These are phyloP conservation scores for Alligator sinensis DNA, from an alignment of 2,113 vertebrate genomes.

Conservation along the genomic window DNA sequence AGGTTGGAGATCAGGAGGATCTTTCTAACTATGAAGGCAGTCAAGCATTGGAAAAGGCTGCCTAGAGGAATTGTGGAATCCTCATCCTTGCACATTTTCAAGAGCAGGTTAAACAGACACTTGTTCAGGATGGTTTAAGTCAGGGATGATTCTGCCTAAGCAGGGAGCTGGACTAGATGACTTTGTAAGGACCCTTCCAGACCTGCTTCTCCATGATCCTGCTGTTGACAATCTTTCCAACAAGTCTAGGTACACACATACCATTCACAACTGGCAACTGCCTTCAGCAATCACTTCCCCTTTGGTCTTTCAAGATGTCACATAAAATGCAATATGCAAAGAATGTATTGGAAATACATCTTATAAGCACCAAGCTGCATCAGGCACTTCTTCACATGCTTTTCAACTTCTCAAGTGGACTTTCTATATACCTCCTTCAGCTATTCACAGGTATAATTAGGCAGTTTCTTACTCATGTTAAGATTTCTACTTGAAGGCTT, in stretches of 20 bases:
- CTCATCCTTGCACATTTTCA: no score
- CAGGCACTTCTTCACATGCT: background rate
- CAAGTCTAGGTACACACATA: background rate
- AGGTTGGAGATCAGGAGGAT: no score
- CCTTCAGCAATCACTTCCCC: accelerated
- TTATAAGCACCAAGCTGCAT: background rate
- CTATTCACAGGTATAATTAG: background rate
- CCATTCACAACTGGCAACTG: background rate
- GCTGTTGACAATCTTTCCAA: background rate
- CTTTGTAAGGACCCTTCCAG: no score
- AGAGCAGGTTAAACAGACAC: no score
- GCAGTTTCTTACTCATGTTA: background rate
- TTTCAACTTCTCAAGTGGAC: background rate
- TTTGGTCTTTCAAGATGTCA: background rate
- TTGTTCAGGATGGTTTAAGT: no score
- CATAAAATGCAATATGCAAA: background rate
- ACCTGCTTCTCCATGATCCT: no score
- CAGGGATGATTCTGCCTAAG: no score
- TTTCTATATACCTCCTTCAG: accelerated
- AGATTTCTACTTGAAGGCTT: background rate
- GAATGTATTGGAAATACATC: background rate
- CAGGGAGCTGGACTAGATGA: no score
- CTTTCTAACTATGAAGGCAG: no score
- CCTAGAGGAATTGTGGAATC: no score
- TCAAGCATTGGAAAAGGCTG: no score